phyloP scores from a whole-genome alignment of 2,888 invertebrate species.

The Pandemis cinnamomeana region DNA sequence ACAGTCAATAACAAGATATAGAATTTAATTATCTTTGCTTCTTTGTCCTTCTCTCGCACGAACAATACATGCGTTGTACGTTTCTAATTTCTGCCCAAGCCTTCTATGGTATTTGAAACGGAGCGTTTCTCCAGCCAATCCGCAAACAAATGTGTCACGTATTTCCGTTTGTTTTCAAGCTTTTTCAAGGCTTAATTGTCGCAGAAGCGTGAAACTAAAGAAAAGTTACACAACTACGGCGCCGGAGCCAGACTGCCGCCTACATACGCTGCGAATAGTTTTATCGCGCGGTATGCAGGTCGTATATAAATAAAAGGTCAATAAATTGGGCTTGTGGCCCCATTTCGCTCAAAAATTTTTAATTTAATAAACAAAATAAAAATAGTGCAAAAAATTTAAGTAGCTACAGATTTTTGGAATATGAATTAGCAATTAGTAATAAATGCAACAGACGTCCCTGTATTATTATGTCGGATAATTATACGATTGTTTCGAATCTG shows the following conservation, averaged over 20 bases:
- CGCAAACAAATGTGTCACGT: neutral
- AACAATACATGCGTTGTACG: too few relatives aligned
- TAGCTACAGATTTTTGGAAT: too few relatives aligned
- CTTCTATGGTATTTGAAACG: constrained; percentile 3
- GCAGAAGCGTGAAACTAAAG: constrained; percentile 21
- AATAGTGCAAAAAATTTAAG: too few relatives aligned
- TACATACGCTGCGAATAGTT: constrained; percentile 47
- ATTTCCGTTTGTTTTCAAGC: constrained; percentile 6
- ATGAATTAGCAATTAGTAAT: too few relatives aligned
- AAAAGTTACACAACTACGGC: constrained; percentile 43
- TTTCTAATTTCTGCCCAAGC: neutral
- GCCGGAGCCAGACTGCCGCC: constrained; percentile 43
- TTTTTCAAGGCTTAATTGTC: constrained; percentile 5
- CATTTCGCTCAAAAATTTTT: neutral
- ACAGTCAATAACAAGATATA: too few relatives aligned
- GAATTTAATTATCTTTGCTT: too few relatives aligned
- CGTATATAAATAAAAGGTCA: constrained; percentile 26
- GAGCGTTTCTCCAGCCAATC: neutral
- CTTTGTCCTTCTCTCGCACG: too few relatives aligned
- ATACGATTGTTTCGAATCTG: too few relatives aligned
- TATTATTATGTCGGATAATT: too few relatives aligned
- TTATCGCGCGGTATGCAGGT: constrained; percentile 44
- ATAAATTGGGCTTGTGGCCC: constrained; percentile 12
- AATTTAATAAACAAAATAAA: too few relatives aligned
- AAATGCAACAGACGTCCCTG: too few relatives aligned